Conservation (phyloP, 2,113 vertebrate genomes). For the Vanacampus margaritifer region DNA sequence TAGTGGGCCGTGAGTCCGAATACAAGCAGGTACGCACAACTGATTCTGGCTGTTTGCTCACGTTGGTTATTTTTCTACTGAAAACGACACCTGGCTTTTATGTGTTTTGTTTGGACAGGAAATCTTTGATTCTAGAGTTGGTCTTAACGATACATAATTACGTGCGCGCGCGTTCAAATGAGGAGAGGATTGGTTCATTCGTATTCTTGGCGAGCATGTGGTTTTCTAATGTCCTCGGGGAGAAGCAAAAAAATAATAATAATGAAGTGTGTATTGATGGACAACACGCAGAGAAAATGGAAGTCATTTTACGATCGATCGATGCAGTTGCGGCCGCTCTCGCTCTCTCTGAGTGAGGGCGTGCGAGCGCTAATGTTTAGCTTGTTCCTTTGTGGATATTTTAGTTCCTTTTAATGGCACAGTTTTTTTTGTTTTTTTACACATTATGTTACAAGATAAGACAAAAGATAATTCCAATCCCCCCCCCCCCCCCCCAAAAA, state of each 20-base stretch:
- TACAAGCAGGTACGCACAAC: constrained; percentile 87
- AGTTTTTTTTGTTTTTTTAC: too few species aligned
- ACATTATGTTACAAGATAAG: too few species aligned
- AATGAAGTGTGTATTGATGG: constrained; percentile 6
- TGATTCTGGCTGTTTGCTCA: too few species aligned
- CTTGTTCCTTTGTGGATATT: too few species aligned
- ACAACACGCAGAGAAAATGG: not conserved
- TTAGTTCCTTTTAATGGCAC: too few species aligned
- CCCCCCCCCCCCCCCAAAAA: too few species aligned
- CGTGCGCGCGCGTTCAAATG: not conserved
- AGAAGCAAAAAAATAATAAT: not conserved
- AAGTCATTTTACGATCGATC: not conserved
- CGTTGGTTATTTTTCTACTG: too few species aligned
- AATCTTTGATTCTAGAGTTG: not conserved
- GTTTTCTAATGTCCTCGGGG: constrained; percentile 4
- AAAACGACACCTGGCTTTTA: too few species aligned
- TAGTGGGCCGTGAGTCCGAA: constrained; percentile 92
- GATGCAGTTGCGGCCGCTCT: constrained; percentile 11
- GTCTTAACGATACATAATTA: not conserved
- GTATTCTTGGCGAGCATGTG: not conserved
- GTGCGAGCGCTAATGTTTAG: not conserved
- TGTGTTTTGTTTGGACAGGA: not conserved
- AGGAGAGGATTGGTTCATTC: not conserved
- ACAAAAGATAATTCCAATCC: too few species aligned
- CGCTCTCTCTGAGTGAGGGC: constrained; percentile 12